Percentiles rank a stretch among this genome's conserved stretches.
Evolutionary conservation across 2,113 vertebrate species (phyloP).

Genomic region (Mastomys natalensis): DNA sequence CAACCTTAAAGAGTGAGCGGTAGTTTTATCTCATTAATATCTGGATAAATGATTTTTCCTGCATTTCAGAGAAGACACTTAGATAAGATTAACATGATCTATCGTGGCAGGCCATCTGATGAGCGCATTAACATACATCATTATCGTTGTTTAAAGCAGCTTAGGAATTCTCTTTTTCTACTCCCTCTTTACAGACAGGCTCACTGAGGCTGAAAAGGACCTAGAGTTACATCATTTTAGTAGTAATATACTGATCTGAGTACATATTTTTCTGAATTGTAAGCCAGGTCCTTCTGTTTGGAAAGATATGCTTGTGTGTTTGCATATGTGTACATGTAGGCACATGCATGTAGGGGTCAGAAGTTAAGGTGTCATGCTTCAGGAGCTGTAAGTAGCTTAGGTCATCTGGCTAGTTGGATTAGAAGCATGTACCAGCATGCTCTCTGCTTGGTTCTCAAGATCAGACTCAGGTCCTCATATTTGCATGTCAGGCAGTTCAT

Average conservation of each 20-base stretch:
- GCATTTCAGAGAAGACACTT: conserved; percentile 6
- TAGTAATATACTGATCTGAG: neutral
- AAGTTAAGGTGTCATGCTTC: neutral
- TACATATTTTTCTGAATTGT: neutral
- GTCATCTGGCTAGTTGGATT: neutral
- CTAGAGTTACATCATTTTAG: neutral
- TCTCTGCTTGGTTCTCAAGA: neutral
- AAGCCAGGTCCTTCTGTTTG: neutral
- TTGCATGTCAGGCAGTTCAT: neutral
- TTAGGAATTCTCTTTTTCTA: neutral
- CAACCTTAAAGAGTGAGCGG: neutral
- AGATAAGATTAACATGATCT: neutral
- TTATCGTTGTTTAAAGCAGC: neutral
- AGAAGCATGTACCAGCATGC: neutral
- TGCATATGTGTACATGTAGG: neutral
- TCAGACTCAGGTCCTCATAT: neutral
- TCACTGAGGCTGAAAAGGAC: neutral
- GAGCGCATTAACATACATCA: neutral
- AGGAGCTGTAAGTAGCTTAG: neutral
- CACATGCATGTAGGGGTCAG: too few species aligned
- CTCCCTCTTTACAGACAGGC: neutral
- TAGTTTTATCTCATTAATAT: conserved; percentile 6
- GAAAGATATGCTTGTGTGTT: neutral
- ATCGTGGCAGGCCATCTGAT: neutral
- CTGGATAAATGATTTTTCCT: conserved; percentile 27